Evolutionary conservation across 2,113 vertebrate genomes (phyloP).

Genomic region (Anser cygnoides): DNA sequence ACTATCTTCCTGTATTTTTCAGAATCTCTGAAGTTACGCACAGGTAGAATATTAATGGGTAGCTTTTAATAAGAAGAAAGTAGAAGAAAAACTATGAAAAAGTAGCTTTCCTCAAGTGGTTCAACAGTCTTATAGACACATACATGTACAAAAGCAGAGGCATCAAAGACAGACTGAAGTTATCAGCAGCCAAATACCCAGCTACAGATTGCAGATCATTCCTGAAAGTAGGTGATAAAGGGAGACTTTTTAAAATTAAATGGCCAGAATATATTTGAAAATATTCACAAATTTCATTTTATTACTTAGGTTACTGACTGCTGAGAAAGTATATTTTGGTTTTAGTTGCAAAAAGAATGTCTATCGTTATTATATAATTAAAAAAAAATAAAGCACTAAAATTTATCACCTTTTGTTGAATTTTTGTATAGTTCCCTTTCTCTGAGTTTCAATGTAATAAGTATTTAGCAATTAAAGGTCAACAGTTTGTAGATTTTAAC

Average conservation of each 20-base stretch:
- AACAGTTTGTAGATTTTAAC: neutral
- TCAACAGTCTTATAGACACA: neutral
- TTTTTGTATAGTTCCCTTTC: neutral
- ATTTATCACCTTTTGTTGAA: neutral
- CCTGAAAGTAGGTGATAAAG: neutral
- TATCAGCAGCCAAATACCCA: neutral
- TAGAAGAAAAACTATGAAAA: neutral
- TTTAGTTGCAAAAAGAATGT: neutral
- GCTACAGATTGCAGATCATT: neutral
- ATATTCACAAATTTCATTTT: neutral
- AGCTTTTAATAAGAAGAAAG: neutral
- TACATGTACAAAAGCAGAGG: neutral
- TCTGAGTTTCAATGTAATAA: neutral
- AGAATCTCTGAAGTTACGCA: neutral
- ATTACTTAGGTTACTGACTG: neutral
- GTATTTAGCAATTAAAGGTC: neutral
- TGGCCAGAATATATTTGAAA: neutral
- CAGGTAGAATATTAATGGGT: neutral
- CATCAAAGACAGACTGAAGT: neutral
- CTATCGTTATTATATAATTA: neutral
- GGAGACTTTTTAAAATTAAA: neutral
- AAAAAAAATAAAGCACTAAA: neutral
- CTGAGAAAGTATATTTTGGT: neutral
- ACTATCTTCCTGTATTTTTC: neutral
- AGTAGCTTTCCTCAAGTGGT: neutral